Percentiles rank a stretch among this genome's conserved stretches.
phyloP scores from a whole-genome alignment of 1,140 invertebrate genomes.

The Drosophila sucinea region DNA sequence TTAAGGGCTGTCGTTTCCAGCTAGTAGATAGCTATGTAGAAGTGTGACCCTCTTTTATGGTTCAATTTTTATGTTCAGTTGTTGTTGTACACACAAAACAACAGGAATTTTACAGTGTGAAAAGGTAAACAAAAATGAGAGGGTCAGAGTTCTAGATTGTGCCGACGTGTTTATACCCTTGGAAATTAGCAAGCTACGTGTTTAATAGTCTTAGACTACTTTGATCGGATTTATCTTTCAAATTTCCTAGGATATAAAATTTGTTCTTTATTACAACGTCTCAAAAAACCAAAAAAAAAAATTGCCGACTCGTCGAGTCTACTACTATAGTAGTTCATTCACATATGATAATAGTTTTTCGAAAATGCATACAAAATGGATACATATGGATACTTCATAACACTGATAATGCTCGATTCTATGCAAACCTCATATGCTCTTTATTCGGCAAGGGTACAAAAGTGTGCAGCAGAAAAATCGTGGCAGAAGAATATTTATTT shows the following conservation, averaged over 20 bases:
- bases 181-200: not conserved
- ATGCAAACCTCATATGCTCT: not conserved
- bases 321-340: too few species aligned
- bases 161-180: not conserved
- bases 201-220: not conserved
- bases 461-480: not conserved
- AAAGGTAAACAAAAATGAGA: conserved; percentile 4
- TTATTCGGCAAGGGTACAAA: not conserved
- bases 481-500: not conserved
- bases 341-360: not conserved
- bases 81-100: conserved; percentile 4
- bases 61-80: not conserved
- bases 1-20: not conserved
- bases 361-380: not conserved
- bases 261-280: too few species aligned
- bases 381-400: not conserved
- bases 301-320: too few species aligned
- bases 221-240: too few species aligned
- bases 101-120: conserved; percentile 4
- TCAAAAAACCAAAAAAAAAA: too few species aligned
- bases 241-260: too few species aligned
- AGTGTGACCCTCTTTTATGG: not conserved
- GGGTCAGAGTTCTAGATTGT: not conserved
- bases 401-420: not conserved
- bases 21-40: not conserved